phyloP scores from a whole-genome alignment of 2,888 invertebrate species.

The Microplitis manilae region DNA sequence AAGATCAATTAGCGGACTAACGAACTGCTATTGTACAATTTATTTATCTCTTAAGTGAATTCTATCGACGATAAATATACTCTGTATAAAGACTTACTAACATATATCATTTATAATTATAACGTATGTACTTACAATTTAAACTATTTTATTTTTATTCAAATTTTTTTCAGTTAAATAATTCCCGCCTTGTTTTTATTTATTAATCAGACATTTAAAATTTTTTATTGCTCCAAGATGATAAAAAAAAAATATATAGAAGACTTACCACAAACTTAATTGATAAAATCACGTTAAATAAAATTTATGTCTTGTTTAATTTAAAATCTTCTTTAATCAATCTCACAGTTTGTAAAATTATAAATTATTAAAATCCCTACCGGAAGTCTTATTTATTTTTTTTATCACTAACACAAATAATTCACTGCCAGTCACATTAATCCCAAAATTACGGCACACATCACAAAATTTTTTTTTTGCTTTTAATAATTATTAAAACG shows the following conservation, averaged over 20 bases:
- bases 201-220: background rate
- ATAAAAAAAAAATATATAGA: background rate
- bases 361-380: background rate
- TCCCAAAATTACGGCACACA: background rate
- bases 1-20: slow-evolving; percentile 47
- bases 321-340: background rate
- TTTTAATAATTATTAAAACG: background rate
- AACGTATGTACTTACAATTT: no score
- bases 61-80: slow-evolving; percentile 37
- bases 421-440: background rate
- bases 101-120: background rate
- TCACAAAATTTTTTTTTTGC: slow-evolving; percentile 2
- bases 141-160: no score
- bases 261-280: background rate
- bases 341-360: slow-evolving; percentile 1
- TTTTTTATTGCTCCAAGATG: background rate
- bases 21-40: slow-evolving; percentile 41
- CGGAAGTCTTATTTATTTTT: background rate
- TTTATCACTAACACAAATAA: background rate
- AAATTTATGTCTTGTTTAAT: background rate
- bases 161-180: no score
- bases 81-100: slow-evolving; percentile 3
- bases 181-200: no score
- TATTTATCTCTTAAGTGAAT: slow-evolving; percentile 24
- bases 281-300: background rate